Evolutionary conservation across 2,888 invertebrate species (phyloP).

Genomic region (Nasonovia ribisnigri): DNA sequence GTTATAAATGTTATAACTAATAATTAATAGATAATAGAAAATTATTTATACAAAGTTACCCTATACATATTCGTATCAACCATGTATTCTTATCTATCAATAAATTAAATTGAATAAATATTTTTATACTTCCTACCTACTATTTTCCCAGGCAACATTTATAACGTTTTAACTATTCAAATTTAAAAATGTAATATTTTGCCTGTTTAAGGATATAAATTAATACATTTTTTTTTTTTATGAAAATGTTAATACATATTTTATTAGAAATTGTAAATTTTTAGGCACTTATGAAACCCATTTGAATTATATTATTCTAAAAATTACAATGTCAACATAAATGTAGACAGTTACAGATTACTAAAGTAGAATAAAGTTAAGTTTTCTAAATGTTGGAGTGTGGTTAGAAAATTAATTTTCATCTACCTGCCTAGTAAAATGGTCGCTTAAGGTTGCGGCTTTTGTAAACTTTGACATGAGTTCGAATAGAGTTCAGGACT

Average conservation of each 20-base stretch:
- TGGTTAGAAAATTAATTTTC: constrained; percentile 60
- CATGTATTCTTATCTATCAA: background rate
- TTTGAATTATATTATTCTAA: background rate
- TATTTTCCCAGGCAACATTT: background rate
- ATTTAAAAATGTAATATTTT: background rate
- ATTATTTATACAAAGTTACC: background rate
- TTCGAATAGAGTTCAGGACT: constrained; percentile 58
- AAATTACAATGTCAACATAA: background rate
- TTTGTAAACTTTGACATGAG: constrained; percentile 58
- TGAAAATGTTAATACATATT: background rate
- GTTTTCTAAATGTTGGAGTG: constrained; percentile 20
- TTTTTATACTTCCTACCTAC: background rate
- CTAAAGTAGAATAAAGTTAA: constrained; percentile 29
- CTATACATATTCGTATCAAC: background rate
- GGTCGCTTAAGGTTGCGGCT: constrained; percentile 59
- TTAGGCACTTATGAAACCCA: background rate
- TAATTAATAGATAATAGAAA: background rate
- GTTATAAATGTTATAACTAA: background rate
- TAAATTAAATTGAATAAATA: background rate
- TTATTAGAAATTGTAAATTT: background rate
- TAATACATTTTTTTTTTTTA: background rate
- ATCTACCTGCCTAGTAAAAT: constrained; percentile 56
- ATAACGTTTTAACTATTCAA: background rate
- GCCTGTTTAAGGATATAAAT: background rate
- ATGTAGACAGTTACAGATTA: background rate